Base-by-base conservation (phyloP, 2,888 invertebrate genomes). In the Phlogophora meticulosa region DNA sequence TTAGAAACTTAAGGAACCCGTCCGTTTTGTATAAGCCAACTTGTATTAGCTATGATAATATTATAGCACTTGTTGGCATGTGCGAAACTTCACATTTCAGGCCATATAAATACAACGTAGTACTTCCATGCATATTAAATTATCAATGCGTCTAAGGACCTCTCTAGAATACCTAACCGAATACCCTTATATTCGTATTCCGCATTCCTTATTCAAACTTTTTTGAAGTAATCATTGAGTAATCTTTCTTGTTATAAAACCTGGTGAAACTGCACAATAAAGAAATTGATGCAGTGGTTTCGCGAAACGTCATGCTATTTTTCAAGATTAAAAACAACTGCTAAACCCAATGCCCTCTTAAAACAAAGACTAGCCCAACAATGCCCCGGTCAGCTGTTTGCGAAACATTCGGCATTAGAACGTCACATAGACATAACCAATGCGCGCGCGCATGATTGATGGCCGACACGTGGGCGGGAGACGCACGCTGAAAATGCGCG, bases 321-420 rank as follows among this genome's bases (percentile, higher is more conserved):
- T 72, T 55, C 7, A 56, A 56, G 1, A 57, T 66, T 61, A 58
- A 48, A 43, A 56, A 70, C 10, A 67, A 60, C 59, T 48, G 52
- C 49, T 63, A 62, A 52, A 65, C 48, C 53, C 65, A 75, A 72
- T 80, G 85, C 85, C 86, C 85, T 86, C 82, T 63, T 73, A 78
- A 78, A 82, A 84, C 86, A 85, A 88, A 84, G 82, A 78, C 82
- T 69, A 61, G 68, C 60, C 53, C 57, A 65, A 86, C 85, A 85
- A 81, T 81, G 68, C 75, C 56, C 60, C 90, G 92, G 93, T 91
- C 93, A 89, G 85, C 88, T 88, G 83, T 84, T 87, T 91, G 86
- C 91, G 90, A 92, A 88, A 90, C 86, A 84, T 84, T 84, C 86
- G 85, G 89, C 91, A 94, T 94, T 93, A 94, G 91, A 92, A 90